Evolutionary conservation across 2,113 vertebrate species (phyloP), one percentile per base, ranked within the genome.

Genomic region (Capreolus pygargus): DNA sequence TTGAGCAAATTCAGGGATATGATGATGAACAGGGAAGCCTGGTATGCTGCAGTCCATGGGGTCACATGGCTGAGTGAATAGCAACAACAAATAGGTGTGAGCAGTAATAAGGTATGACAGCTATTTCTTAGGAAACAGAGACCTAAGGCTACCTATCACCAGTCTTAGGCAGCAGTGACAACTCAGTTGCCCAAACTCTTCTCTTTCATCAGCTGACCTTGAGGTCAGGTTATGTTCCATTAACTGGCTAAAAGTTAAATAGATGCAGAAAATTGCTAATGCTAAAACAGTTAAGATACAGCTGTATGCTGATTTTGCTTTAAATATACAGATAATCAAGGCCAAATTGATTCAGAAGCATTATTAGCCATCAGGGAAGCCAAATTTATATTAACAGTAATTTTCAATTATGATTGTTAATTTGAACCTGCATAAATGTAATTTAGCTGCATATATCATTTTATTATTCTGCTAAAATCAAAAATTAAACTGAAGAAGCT

Each of bases 201-300:
- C n/a, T 79, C 13, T 93, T 91, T 25, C 17, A 7, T 91, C 45
- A 90, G 30, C 54, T 57, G 19, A 85, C 3, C 82, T 84, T 92
- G 43, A 61, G 52, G 25, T 60, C 16, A 4, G 36, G 47, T 4
- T 91, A 0, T 50, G 36, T 47, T 89, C 25, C 47, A 39, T 67
- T 90, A 60, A 88, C 45, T 95, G 78, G 12, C n/a, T 52, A 91
- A 91, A 88, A 87, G 58, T 86, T 86, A 93, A 85, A 60, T 43
- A 64, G 19, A 50, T n/a, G 6, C 3, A 79, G 25, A 89, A 57
- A n/a, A 57, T 19, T 4, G 13, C 47, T 94, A 60, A 5, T 16
- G 82, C 21, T 58, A 14, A 94, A 95, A 36, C 2, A 88, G 4
- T 39, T 74, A 33, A 93, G 30, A 33, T 10, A 55, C 0, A 94